Conservation (phyloP, 1,140 invertebrate species). For the Xylocopa sonorina region DNA sequence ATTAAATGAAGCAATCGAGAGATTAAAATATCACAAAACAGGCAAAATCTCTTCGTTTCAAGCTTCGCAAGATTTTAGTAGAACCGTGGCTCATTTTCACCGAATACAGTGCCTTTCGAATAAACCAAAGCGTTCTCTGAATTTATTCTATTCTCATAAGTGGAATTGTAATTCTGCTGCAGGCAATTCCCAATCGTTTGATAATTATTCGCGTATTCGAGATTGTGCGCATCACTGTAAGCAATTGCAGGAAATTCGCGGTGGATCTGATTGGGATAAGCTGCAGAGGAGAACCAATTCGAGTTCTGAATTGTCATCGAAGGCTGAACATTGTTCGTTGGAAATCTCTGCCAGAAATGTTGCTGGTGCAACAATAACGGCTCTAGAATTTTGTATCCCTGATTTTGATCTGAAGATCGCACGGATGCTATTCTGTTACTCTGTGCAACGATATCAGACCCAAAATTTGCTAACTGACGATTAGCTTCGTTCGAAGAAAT, state of each 20-base stretch:
- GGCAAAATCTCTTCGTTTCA: too few species aligned
- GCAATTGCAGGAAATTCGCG: too few species aligned
- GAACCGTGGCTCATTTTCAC: too few species aligned
- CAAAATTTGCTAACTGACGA: background rate
- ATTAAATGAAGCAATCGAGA: conserved; percentile 5
- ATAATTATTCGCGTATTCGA: background rate
- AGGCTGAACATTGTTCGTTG: background rate
- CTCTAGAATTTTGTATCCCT: background rate
- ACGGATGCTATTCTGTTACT: background rate
- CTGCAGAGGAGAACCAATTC: background rate
- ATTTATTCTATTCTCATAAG: too few species aligned
- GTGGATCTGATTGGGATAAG: background rate
- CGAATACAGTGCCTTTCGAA: too few species aligned
- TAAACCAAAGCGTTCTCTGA: too few species aligned
- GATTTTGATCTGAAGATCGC: too few species aligned
- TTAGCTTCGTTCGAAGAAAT: background rate
- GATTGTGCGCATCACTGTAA: too few species aligned
- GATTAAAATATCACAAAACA: conserved; percentile 5
- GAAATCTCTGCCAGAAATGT: background rate
- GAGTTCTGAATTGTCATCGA: background rate
- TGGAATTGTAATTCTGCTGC: background rate
- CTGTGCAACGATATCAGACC: background rate
- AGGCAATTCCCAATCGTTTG: background rate
- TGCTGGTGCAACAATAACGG: background rate
- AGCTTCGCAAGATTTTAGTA: too few species aligned